Conservation (phyloP, 2,113 vertebrate genomes). For the Typhlomys cinereus region DNA sequence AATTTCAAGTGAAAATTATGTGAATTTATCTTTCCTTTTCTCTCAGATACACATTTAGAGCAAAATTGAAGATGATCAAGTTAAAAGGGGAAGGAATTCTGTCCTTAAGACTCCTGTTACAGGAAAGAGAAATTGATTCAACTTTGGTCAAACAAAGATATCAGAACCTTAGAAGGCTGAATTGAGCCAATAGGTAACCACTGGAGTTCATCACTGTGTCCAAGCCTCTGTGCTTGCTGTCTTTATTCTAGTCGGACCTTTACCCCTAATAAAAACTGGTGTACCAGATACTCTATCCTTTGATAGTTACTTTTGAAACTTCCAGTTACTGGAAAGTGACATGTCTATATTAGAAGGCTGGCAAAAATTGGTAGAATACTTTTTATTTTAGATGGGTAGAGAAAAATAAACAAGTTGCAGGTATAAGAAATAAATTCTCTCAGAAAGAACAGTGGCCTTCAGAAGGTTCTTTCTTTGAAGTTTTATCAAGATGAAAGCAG, state of each 20-base stretch:
- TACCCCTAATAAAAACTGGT: accelerated
- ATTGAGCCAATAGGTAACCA: neutral
- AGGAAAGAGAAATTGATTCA: neutral
- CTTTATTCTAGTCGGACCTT: neutral
- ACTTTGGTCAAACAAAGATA: neutral
- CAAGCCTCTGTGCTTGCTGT: neutral
- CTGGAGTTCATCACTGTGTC: neutral
- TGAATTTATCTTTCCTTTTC: neutral
- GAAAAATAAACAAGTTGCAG: neutral
- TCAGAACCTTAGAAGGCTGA: neutral
- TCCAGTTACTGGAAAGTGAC: neutral
- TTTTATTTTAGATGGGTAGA: neutral
- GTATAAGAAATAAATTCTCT: neutral
- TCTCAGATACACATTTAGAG: neutral
- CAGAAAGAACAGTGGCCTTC: neutral
- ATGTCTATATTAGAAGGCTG: neutral
- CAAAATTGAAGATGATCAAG: neutral
- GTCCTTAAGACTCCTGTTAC: neutral
- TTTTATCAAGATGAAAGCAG: neutral
- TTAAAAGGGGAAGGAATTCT: neutral
- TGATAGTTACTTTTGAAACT: neutral
- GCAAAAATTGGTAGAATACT: no score
- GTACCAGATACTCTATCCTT: neutral
- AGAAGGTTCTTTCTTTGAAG: neutral
- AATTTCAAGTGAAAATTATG: neutral